Percentiles rank a stretch among this genome's conserved stretches.
These are phyloP conservation scores for Oriolus oriolus DNA, from an alignment of 2,113 vertebrate genomes.

Conservation along the genomic window DNA sequence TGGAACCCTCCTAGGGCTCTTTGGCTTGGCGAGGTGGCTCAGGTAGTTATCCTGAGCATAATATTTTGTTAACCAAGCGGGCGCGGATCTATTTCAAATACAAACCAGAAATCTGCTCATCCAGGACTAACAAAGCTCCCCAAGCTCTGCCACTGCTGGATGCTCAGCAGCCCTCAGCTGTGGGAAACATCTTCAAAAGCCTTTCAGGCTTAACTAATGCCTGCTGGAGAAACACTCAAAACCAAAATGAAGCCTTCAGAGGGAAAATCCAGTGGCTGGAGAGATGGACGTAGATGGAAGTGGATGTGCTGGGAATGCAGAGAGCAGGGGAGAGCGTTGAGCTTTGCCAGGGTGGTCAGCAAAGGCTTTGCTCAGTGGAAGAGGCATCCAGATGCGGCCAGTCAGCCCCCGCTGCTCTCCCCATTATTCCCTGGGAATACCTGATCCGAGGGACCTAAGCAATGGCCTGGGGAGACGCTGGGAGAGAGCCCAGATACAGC, in stretches of 20 bases:
- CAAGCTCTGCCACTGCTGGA: neutral
- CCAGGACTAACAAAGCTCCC: constrained; percentile 40
- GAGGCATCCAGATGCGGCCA: neutral
- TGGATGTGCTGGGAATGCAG: neutral
- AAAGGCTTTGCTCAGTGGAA: neutral
- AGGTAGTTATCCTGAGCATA: constrained; percentile 48
- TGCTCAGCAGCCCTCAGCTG: neutral
- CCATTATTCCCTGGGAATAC: neutral
- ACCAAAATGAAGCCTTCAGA: neutral
- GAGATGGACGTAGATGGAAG: neutral
- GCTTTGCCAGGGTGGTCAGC: neutral
- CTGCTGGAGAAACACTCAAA: constrained; percentile 5
- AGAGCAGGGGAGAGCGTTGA: fast-evolving
- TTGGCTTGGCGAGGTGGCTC: neutral
- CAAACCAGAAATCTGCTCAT: neutral
- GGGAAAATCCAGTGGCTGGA: neutral
- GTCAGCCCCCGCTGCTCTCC: neutral
- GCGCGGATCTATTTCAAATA: constrained; percentile 32
- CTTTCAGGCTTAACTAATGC: neutral
- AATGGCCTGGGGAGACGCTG: neutral
- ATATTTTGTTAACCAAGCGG: constrained; percentile 37
- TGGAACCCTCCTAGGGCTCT: constrained; percentile 29
- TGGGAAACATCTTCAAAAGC: neutral
- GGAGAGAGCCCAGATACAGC: neutral
- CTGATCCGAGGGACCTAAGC: neutral